Percentiles rank a stretch among this genome's conserved stretches.
These are phyloP conservation scores for Orthosia gracilis DNA, from an alignment of 2,888 invertebrate genomes.

Conservation along the genomic window DNA sequence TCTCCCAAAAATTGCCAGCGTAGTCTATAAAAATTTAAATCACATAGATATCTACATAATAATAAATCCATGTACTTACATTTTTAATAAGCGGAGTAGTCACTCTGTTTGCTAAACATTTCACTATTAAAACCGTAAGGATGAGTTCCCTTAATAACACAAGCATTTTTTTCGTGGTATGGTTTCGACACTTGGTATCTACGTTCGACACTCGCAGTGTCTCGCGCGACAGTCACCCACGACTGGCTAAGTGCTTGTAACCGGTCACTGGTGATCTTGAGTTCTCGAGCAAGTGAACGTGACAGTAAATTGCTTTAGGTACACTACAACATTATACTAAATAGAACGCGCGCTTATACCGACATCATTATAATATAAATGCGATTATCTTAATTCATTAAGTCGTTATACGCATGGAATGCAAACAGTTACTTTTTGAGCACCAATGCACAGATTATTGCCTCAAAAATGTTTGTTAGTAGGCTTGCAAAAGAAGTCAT, in stretches of 20 bases:
- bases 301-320: background rate
- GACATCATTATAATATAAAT: constrained; percentile 6
- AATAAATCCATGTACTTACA: constrained; percentile 74
- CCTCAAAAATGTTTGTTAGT: background rate
- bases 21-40: background rate
- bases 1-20: constrained; percentile 11
- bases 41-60: background rate
- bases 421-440: background rate
- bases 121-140: constrained; percentile 57
- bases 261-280: constrained; percentile 62
- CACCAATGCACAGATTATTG: background rate
- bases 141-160: constrained; percentile 37
- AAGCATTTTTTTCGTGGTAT: constrained; percentile 37
- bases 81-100: constrained; percentile 83
- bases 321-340: constrained; percentile 2
- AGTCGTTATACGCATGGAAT: background rate
- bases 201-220: constrained; percentile 35
- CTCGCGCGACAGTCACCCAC: constrained; percentile 31
- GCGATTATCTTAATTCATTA: background rate
- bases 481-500: background rate
- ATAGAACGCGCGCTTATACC: constrained; percentile 5
- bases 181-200: background rate
- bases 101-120: constrained; percentile 70
- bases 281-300: constrained; percentile 52
- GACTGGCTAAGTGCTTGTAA: constrained; percentile 27